phyloP scores from a whole-genome alignment of 2,797 vertebrate genomes.

The Cyclura pinguis region DNA sequence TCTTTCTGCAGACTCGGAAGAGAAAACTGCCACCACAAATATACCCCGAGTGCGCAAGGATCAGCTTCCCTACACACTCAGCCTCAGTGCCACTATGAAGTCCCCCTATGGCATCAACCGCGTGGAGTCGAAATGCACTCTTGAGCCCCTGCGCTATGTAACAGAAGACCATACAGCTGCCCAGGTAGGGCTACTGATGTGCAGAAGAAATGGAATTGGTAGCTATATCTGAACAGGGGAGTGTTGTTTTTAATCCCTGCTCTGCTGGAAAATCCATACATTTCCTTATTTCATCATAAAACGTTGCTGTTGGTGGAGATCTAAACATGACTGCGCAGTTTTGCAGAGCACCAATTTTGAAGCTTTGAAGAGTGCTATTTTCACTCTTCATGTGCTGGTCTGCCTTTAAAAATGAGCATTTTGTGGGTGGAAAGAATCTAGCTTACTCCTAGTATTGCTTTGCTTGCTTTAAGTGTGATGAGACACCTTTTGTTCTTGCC shows the following conservation, averaged over 20 bases:
- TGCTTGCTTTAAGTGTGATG: too few relatives aligned
- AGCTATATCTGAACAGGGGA: background rate
- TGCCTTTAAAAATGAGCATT: too few relatives aligned
- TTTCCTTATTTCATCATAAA: too few relatives aligned
- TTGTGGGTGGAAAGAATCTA: too few relatives aligned
- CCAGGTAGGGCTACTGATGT: slow-evolving; percentile 67
- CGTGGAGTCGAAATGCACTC: slow-evolving; percentile 83
- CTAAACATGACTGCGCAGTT: background rate
- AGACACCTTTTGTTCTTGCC: too few relatives aligned
- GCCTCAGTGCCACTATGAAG: slow-evolving; percentile 75
- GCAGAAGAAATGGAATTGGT: background rate
- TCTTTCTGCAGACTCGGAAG: slow-evolving; percentile 25
- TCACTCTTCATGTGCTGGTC: background rate
- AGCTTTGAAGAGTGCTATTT: background rate
- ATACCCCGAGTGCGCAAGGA: slow-evolving; percentile 59
- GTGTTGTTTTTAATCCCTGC: background rate
- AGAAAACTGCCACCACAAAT: slow-evolving; percentile 11
- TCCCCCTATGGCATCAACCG: slow-evolving; percentile 81
- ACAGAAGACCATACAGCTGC: slow-evolving; percentile 80
- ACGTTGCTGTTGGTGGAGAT: too few relatives aligned
- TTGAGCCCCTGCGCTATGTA: slow-evolving; percentile 80
- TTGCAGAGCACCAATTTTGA: background rate
- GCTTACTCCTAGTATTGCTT: too few relatives aligned
- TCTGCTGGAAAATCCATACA: background rate
- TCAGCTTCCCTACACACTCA: slow-evolving; percentile 83